phyloP scores from a whole-genome alignment of 2,113 vertebrate genomes.

The Oxyura jamaicensis region DNA sequence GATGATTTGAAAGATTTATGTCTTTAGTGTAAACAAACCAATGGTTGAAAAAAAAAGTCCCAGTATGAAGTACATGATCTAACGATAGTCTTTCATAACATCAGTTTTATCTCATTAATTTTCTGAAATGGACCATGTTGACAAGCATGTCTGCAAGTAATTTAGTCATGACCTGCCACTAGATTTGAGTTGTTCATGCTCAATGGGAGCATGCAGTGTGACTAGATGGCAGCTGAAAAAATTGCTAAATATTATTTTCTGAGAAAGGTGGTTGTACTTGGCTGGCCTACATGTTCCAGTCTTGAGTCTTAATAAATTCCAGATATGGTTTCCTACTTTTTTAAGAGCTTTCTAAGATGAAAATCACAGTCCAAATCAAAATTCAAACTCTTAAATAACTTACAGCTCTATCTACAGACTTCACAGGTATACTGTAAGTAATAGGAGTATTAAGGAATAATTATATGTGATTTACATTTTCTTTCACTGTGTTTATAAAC shows the following conservation, averaged over 20 bases:
- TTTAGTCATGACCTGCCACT: not conserved
- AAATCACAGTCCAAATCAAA: not conserved
- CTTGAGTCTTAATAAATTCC: not conserved
- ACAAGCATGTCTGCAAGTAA: not conserved
- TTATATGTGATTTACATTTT: not conserved
- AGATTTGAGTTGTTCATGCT: not conserved
- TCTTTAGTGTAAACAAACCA: not conserved
- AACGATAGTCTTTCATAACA: not conserved
- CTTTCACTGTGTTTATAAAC: not conserved
- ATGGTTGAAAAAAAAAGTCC: not conserved
- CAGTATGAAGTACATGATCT: not conserved
- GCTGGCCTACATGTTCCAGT: not conserved
- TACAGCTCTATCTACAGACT: not conserved
- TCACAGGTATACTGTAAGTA: not conserved
- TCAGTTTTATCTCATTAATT: not conserved
- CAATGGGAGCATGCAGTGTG: not conserved
- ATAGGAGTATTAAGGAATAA: not conserved
- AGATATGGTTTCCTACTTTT: not conserved
- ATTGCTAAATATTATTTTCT: not conserved
- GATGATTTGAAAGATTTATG: not conserved
- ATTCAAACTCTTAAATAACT: not conserved
- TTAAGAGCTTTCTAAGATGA: not conserved
- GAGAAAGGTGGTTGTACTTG: not conserved
- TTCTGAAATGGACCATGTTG: not conserved
- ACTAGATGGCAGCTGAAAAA: not conserved